Conservation (phyloP, 2,888 invertebrate genomes). For the Cheilosia grossa region DNA sequence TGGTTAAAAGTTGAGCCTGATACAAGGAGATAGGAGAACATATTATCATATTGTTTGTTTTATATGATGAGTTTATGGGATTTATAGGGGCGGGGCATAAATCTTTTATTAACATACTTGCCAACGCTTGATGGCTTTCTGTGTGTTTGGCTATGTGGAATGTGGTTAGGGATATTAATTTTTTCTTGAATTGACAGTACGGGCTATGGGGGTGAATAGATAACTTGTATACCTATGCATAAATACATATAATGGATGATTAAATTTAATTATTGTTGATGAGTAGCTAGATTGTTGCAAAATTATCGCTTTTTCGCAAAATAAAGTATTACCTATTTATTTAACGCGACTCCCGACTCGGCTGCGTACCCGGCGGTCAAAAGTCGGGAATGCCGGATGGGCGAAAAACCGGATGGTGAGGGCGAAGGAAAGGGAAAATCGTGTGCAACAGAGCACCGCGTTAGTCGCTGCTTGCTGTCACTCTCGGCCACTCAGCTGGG, state of each 20-base stretch:
- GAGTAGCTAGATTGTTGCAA: too few relatives aligned
- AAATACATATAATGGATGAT: slow-evolving; percentile 11
- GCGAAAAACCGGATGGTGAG: too few relatives aligned
- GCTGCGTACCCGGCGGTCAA: too few relatives aligned
- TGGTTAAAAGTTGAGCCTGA: slow-evolving; percentile 15
- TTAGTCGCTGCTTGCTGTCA: too few relatives aligned
- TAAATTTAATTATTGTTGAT: slow-evolving; percentile 23
- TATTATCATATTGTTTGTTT: slow-evolving; percentile 23
- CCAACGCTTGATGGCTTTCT: slow-evolving; percentile 17
- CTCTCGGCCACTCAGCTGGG: too few relatives aligned
- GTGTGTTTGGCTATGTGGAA: background rate
- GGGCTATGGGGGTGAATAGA: background rate
- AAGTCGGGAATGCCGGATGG: too few relatives aligned
- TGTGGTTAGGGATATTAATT: slow-evolving; percentile 16
- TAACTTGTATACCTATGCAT: background rate
- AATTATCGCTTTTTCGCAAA: too few relatives aligned
- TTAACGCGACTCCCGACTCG: too few relatives aligned
- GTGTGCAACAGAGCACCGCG: too few relatives aligned
- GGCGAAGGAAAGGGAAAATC: too few relatives aligned
- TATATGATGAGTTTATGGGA: slow-evolving; percentile 48
- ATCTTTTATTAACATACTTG: slow-evolving; percentile 45
- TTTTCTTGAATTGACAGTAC: slow-evolving; percentile 5
- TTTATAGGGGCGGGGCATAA: slow-evolving; percentile 4
- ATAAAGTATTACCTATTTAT: too few relatives aligned
- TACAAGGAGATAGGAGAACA: background rate